Conservation (phyloP, 2,113 vertebrate species). For the Callaeas wilsoni region DNA sequence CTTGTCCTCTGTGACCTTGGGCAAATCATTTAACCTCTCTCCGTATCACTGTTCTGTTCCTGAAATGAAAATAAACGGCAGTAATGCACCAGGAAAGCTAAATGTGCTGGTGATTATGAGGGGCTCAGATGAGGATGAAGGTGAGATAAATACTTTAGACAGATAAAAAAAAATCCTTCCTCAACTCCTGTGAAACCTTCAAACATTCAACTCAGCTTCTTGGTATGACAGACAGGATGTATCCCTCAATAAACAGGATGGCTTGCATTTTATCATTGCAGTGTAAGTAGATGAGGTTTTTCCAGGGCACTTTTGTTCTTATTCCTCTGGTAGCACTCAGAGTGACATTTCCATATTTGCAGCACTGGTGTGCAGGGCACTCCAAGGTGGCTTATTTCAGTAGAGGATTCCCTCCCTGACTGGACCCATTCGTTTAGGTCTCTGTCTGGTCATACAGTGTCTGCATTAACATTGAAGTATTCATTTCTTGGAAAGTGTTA, state of each 20-base stretch:
- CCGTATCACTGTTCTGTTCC: background rate
- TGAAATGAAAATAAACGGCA: slow-evolving; percentile 16
- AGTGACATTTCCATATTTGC: background rate
- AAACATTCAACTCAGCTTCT: background rate
- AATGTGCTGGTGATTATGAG: background rate
- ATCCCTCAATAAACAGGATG: background rate
- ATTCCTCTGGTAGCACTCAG: background rate
- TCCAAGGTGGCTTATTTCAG: background rate
- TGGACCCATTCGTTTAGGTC: background rate
- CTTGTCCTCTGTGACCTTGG: background rate
- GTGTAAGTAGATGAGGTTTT: background rate
- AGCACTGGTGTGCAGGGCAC: background rate
- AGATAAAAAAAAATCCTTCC: background rate
- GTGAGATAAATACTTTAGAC: slow-evolving; percentile 11
- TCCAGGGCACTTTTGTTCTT: background rate
- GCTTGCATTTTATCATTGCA: background rate
- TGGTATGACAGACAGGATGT: background rate
- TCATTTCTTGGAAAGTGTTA: slow-evolving; percentile 39
- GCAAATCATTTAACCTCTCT: slow-evolving; percentile 3
- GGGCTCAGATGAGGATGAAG: background rate
- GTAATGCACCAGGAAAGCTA: background rate
- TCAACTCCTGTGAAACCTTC: background rate
- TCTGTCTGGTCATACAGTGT: background rate
- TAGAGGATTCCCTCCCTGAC: background rate
- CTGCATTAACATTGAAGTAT: background rate